Conservation (phyloP, 1,140 invertebrate species). For the Galleria mellonella region DNA sequence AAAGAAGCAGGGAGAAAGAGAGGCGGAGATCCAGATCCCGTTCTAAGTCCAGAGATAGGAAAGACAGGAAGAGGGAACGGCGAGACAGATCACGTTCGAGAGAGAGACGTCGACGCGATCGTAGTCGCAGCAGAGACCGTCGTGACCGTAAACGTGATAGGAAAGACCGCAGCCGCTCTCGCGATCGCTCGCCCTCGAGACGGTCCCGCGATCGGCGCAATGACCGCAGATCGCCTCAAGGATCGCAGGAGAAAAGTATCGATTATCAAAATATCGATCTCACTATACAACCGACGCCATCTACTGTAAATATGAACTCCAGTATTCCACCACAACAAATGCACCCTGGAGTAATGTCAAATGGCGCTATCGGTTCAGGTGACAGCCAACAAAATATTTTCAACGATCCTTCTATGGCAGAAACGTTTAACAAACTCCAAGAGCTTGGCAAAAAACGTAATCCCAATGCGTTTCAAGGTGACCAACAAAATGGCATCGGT, state of each 20-base stretch:
- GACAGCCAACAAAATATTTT: slow-evolving; percentile 26
- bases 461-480: slow-evolving; percentile 76
- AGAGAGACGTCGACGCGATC: slow-evolving; percentile 69
- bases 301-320: slow-evolving; percentile 5
- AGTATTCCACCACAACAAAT: slow-evolving; percentile 7
- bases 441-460: slow-evolving; percentile 77
- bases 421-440: slow-evolving; percentile 67
- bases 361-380: slow-evolving; percentile 17
- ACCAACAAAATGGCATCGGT: slow-evolving; percentile 31
- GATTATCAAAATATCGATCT: slow-evolving; percentile 10
- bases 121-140: slow-evolving; percentile 74
- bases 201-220: slow-evolving; percentile 51
- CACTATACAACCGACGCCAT: slow-evolving; percentile 1
- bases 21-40: slow-evolving; percentile 47
- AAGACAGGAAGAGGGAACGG: slow-evolving; percentile 70
- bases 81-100: slow-evolving; percentile 72
- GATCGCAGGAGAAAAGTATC: slow-evolving; percentile 32
- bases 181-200: slow-evolving; percentile 50
- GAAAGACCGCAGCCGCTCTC: slow-evolving; percentile 70
- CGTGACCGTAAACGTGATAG: slow-evolving; percentile 74
- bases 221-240: slow-evolving; percentile 47
- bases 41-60: slow-evolving; percentile 63
- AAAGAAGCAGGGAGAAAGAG: slow-evolving; percentile 46
- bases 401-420: slow-evolving; percentile 41
- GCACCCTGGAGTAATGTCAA: slow-evolving; percentile 17